Percentiles rank a stretch among this genome's conserved stretches.
These are phyloP conservation scores for Plebejus argus DNA, from an alignment of 2,888 invertebrate genomes.

Conservation along the genomic window DNA sequence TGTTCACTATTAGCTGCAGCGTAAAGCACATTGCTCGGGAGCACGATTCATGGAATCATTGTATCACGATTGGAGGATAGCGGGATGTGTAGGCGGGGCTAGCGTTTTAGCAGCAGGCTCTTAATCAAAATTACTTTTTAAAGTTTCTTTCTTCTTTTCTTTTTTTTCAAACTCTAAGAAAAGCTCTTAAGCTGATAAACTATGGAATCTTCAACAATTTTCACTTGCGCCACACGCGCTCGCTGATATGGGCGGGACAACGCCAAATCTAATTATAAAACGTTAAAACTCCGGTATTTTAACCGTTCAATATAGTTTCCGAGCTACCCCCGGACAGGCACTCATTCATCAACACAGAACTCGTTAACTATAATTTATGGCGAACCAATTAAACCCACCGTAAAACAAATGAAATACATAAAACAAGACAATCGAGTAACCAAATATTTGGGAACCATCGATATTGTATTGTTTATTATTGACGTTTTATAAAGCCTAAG, in stretches of 20 bases:
- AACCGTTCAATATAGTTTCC: conserved; percentile 64
- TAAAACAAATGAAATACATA: conserved; percentile 2
- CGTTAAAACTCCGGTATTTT: conserved; percentile 56
- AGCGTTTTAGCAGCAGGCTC: too few relatives aligned
- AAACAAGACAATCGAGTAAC: not conserved
- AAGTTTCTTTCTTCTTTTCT: too few relatives aligned
- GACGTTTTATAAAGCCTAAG: not conserved
- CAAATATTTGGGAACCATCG: not conserved
- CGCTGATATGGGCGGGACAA: conserved; percentile 59
- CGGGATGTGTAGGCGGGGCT: too few relatives aligned
- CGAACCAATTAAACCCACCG: conserved; percentile 1
- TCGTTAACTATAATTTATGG: conserved; percentile 23
- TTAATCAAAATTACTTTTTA: too few relatives aligned
- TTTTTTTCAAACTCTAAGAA: too few relatives aligned
- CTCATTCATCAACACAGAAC: conserved; percentile 12
- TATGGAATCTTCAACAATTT: not conserved
- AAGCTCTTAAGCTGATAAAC: too few relatives aligned
- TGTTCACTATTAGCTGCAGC: too few relatives aligned
- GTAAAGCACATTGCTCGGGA: too few relatives aligned
- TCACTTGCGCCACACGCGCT: conserved; percentile 49
- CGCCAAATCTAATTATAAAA: conserved; percentile 79
- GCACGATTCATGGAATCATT: too few relatives aligned
- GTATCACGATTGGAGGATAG: too few relatives aligned
- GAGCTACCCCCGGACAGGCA: conserved; percentile 40
- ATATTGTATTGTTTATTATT: not conserved